Base-by-base conservation (phyloP, 2,888 invertebrate species). In the Nomada hirtipes region DNA sequence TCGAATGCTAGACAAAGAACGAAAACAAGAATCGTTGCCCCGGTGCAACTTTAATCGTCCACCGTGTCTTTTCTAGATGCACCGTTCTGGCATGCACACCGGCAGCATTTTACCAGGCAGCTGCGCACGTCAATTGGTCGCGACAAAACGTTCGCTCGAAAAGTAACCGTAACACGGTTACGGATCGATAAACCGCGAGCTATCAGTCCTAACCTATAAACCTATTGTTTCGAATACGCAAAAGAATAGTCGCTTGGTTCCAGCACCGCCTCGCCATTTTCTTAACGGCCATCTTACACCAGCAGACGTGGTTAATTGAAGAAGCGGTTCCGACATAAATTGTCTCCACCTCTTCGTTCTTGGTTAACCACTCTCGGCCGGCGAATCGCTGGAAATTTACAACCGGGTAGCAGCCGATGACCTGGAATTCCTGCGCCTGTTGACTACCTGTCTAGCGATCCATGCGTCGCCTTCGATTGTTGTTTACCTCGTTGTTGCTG, bases 121-220 rank as follows among this genome's bases (percentile, higher is more conserved):
- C 44, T 20, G 71, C 64, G 53, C 72, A 67, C n/a, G 60, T 53
- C 15, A 44, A 67, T 53, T 70, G 53, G 52, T 69, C 9, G 83
- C 71, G 83, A 84, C 80, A 84, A 36, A 36, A 71, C 73, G 57
- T 18, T 36, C 50, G 42, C 55, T 65, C 57, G 69, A 76, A 82
- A 82, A 82, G 76, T 84, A 84, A 60, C 68, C 18, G 47, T 65
- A 59, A 53, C 57, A 52, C 52, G 44, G 53, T 4, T 26, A 29
- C 65, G 76, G 36, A 83, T 85, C 85, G 76, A 85, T 85, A 76
- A 59, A 36, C 65, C 55, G 47, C 59, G 44, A 36, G 64, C 76
- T 85, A 85, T 85, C 79, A 74, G 78, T 57, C 9, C 15, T 65
- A 60, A 23, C 52, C 29, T 29, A 36, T 42, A 47, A 47, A 52